phyloP scores from a whole-genome alignment of 2,888 invertebrate genomes.

The Pollenia angustigena region DNA sequence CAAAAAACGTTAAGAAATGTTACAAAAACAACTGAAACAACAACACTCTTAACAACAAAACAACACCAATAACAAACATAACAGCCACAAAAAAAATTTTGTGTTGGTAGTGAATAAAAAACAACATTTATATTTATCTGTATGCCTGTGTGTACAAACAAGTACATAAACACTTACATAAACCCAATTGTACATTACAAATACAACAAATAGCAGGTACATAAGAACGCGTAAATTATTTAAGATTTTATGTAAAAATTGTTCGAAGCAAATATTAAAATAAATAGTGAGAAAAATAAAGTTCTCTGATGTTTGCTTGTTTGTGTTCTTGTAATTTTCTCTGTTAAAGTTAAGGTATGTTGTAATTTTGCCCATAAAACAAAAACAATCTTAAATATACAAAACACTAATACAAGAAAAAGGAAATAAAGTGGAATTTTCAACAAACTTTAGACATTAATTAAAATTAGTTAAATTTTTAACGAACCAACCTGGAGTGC shows the following conservation, averaged over 20 bases:
- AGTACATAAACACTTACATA: conserved; percentile 24
- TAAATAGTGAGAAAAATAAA: background rate
- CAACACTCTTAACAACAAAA: conserved; percentile 26
- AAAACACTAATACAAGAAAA: background rate
- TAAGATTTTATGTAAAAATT: background rate
- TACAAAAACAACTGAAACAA: conserved; percentile 23
- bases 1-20: conserved; percentile 30
- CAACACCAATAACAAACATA: conserved; percentile 22
- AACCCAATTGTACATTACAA: conserved; percentile 16
- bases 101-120: background rate
- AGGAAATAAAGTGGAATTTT: conserved; percentile 75
- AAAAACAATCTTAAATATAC: conserved; percentile 4
- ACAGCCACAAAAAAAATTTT: conserved; percentile 52
- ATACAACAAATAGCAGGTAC: conserved; percentile 17
- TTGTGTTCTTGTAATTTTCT: background rate
- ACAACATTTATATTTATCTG: conserved; percentile 59
- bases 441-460: conserved; percentile 83
- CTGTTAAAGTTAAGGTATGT: conserved; percentile 2
- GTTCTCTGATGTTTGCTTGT: background rate
- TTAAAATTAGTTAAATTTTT: conserved; percentile 81
- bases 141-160: conserved; percentile 7
- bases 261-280: background rate
- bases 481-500: conserved; percentile 37
- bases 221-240: conserved; percentile 40
- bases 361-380: conserved; percentile 49